Evolutionary conservation across 2,797 vertebrate genomes (phyloP).

Genomic region (Cheirogaleus major): DNA sequence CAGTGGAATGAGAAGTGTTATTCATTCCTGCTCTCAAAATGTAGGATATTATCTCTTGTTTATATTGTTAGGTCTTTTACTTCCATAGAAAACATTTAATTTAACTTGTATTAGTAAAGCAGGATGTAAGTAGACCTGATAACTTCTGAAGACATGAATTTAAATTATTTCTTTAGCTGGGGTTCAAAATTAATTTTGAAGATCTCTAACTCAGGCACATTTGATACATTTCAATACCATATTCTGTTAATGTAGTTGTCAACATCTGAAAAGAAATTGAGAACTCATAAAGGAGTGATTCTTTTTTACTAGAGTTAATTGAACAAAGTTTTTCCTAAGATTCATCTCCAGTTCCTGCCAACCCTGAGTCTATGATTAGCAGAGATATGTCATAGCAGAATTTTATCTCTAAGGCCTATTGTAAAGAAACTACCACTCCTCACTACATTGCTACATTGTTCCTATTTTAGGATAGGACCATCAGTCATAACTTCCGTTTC

Average conservation of each 20-base stretch:
- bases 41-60: not conserved
- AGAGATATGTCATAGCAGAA: not conserved
- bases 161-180: not conserved
- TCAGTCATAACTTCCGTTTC: slow-evolving; percentile 14
- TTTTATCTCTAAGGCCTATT: not conserved
- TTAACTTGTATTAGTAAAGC: not conserved
- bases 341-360: not conserved
- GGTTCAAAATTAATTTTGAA: not conserved
- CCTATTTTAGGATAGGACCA: not conserved
- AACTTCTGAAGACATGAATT: not conserved
- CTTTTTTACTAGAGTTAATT: not conserved
- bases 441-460: not conserved
- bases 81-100: not conserved
- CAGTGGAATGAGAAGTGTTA: not conserved
- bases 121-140: not conserved
- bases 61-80: not conserved
- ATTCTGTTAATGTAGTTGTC: not conserved
- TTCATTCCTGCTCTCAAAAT: not conserved
- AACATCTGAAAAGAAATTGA: not conserved
- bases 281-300: not conserved
- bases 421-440: not conserved
- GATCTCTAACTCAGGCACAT: not conserved
- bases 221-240: slow-evolving; percentile 6
- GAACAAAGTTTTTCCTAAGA: not conserved
- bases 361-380: not conserved